Evolutionary conservation across 1,140 invertebrate species (phyloP).

Genomic region (Batillaria attramentaria): DNA sequence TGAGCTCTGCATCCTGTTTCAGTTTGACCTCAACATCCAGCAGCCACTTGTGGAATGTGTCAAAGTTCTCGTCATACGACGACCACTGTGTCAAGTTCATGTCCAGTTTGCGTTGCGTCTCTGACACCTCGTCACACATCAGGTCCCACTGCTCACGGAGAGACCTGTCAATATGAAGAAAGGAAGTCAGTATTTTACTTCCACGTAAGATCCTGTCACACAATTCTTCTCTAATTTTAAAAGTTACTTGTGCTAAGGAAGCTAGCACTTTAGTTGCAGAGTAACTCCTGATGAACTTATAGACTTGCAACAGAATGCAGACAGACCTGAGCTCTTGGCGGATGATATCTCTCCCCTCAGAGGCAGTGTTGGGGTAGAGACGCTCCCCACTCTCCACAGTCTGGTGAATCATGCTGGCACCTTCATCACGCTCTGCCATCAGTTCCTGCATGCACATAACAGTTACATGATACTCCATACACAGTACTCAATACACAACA

Average conservation of each 20-base stretch:
- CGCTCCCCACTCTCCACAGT: slow-evolving; percentile 92
- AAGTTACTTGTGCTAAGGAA: too few relatives aligned
- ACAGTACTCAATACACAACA: neutral
- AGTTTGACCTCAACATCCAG: slow-evolving; percentile 92
- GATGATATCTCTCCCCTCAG: slow-evolving; percentile 92
- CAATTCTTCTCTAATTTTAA: neutral
- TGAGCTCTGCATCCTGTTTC: slow-evolving; percentile 91
- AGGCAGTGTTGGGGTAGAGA: slow-evolving; percentile 92
- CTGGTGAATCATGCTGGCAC: slow-evolving; percentile 87
- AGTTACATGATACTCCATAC: neutral
- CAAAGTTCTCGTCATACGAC: slow-evolving; percentile 72
- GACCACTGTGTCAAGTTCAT: slow-evolving; percentile 81
- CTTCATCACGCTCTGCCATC: slow-evolving; percentile 84
- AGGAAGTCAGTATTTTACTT: slow-evolving; percentile 75
- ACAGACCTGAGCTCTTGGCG: slow-evolving; percentile 83
- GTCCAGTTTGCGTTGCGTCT: slow-evolving; percentile 87
- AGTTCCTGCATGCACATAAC: slow-evolving; percentile 74
- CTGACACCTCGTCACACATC: slow-evolving; percentile 83
- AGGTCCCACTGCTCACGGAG: slow-evolving; percentile 84
- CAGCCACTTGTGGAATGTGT: slow-evolving; percentile 93
- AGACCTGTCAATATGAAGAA: slow-evolving; percentile 73
- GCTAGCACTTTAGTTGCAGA: too few relatives aligned
- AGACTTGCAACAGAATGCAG: neutral
- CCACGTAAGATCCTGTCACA: neutral
- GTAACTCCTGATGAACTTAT: too few relatives aligned